Conservation (phyloP, 2,797 vertebrate genomes). For the Limnodromus scolopaceus region DNA sequence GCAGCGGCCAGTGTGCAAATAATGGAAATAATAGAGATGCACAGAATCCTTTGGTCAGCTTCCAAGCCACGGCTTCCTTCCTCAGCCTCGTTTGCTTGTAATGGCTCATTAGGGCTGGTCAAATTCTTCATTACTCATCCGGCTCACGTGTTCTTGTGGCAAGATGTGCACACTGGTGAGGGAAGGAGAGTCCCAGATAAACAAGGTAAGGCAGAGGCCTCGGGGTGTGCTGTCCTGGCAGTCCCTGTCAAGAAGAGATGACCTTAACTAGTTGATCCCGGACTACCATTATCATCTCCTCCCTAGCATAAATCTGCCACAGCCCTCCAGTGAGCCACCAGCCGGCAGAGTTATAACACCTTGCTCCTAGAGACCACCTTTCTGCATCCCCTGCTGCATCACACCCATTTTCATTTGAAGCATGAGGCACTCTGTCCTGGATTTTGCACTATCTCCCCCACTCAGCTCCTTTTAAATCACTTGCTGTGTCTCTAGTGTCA, state of each 20-base stretch:
- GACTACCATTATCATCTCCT: not conserved
- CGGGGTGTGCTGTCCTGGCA: not conserved
- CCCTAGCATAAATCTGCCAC: not conserved
- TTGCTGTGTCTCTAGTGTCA: not conserved
- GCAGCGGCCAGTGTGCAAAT: not conserved
- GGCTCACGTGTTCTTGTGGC: not conserved
- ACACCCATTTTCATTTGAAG: not conserved
- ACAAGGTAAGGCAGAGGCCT: not conserved
- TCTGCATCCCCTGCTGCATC: not conserved
- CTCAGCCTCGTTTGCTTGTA: constrained; percentile 59
- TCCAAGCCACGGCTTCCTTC: constrained; percentile 23
- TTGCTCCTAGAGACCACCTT: not conserved
- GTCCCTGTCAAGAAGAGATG: not conserved
- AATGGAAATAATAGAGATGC: constrained; percentile 54
- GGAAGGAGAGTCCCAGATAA: not conserved
- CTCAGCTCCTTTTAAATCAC: not conserved
- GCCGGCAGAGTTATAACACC: not conserved
- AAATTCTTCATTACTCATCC: constrained; percentile 56
- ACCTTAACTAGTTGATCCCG: not conserved
- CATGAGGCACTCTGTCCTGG: not conserved
- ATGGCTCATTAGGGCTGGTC: constrained; percentile 65
- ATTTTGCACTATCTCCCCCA: not conserved
- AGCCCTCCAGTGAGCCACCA: not conserved
- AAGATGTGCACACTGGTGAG: not conserved
- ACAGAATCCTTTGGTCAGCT: not conserved